Evolutionary conservation across 1,140 invertebrate genomes (phyloP).

Genomic region (Camponotus pennsylvanicus): DNA sequence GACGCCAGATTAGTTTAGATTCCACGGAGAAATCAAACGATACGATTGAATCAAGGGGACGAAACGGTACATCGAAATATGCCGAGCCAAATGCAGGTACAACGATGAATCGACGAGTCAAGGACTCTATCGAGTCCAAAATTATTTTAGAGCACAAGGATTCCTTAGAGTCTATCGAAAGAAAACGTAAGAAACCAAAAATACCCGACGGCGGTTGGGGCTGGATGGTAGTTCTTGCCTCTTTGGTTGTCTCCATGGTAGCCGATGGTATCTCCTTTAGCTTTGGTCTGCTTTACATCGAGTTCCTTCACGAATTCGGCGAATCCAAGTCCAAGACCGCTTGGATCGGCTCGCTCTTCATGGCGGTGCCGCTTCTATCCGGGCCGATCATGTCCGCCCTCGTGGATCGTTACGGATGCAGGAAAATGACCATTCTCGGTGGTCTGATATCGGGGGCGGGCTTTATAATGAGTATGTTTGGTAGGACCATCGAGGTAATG

Average conservation of each 20-base stretch:
- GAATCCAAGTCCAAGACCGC: conserved; percentile 94
- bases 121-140: conserved; percentile 57
- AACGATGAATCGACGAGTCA: conserved; percentile 58
- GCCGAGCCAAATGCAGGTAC: conserved; percentile 35
- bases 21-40: conserved; percentile 72
- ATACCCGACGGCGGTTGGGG: conserved; percentile 93
- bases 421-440: conserved; percentile 93
- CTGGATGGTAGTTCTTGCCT: conserved; percentile 95
- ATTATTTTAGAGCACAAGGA: neutral
- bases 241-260: conserved; percentile 95
- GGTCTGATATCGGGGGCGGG: conserved; percentile 92
- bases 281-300: conserved; percentile 95
- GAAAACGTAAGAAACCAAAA: conserved; percentile 82
- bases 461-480: conserved; percentile 92
- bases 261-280: conserved; percentile 98
- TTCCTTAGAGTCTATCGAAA: neutral
- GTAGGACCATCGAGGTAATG: conserved; percentile 91
- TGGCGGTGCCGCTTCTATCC: conserved; percentile 94
- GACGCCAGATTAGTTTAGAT: conserved; percentile 53
- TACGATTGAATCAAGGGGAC: conserved; percentile 60
- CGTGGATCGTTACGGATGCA: conserved; percentile 95
- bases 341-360: conserved; percentile 95
- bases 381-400: conserved; percentile 95
- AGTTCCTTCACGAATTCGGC: conserved; percentile 94
- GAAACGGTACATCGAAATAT: neutral